A percentile compares a stretch with the other conserved stretches of the same genome.
phyloP scores from a whole-genome alignment of 2,888 invertebrate genomes.

The Ormyrus rosae region DNA sequence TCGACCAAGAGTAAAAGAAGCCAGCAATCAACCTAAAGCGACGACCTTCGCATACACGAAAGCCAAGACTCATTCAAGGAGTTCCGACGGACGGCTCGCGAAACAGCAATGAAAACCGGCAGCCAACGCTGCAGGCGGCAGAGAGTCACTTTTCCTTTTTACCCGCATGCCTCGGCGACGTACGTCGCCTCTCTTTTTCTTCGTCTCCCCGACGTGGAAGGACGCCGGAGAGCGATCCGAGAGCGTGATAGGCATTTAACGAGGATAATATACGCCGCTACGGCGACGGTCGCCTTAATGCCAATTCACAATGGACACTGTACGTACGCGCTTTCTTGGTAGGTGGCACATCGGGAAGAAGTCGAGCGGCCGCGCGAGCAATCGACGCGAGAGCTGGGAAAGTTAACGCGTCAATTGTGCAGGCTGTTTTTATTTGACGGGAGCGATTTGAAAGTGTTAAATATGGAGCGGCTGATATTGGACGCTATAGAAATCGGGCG shows the following conservation, averaged over 20 bases:
- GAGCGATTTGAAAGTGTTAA: too few species aligned
- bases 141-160: constrained; percentile 48
- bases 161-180: constrained; percentile 31
- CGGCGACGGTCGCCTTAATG: neutral
- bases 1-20: too few species aligned
- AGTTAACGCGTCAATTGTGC: too few species aligned
- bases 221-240: constrained; percentile 3
- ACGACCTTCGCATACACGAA: too few species aligned
- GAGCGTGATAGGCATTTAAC: constrained; percentile 19
- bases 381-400: neutral
- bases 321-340: too few species aligned
- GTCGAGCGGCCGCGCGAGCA: neutral
- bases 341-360: too few species aligned
- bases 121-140: neutral
- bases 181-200: neutral
- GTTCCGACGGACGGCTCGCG: neutral
- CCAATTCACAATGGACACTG: neutral
- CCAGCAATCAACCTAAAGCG: too few species aligned
- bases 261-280: constrained; percentile 8
- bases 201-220: constrained; percentile 12
- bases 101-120: constrained; percentile 20
- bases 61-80: neutral
- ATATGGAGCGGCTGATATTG: too few species aligned
- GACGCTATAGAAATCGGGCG: too few species aligned
- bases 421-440: too few species aligned